Evolutionary conservation across 2,113 vertebrate genomes (phyloP).

Genomic region (Oreochromis niloticus): DNA sequence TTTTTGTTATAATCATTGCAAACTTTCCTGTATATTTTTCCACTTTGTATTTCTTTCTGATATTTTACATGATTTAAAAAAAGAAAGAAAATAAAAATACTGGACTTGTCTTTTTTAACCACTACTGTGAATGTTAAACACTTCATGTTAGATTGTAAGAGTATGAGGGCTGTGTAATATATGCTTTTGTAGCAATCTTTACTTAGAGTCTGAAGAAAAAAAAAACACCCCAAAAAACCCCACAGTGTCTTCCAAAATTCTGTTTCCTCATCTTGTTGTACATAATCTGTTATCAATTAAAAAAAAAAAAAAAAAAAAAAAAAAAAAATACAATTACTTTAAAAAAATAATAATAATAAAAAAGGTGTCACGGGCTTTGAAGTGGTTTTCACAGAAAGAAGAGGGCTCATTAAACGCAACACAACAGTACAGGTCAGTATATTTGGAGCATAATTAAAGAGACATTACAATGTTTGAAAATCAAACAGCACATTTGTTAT

Average conservation of each 20-base stretch:
- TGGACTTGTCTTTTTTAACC: neutral
- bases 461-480: neutral
- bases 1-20: neutral
- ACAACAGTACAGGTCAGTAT: neutral
- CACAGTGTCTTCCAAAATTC: neutral
- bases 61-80: neutral
- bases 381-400: neutral
- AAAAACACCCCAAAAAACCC: accelerated
- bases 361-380: neutral
- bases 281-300: neutral
- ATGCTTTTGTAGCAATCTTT: neutral
- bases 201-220: neutral
- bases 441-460: conserved; percentile 8
- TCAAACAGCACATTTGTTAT: neutral
- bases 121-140: neutral
- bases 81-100: neutral
- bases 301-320: neutral
- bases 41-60: neutral
- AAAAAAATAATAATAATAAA: neutral
- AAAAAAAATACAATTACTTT: neutral
- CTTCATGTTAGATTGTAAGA: neutral
- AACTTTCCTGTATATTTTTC: neutral
- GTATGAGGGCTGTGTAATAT: neutral
- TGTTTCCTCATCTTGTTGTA: neutral
- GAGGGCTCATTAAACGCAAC: neutral